These are phyloP conservation scores for Heliconius himera DNA, from an alignment of 1,140 invertebrate genomes.

Conservation along the genomic window DNA sequence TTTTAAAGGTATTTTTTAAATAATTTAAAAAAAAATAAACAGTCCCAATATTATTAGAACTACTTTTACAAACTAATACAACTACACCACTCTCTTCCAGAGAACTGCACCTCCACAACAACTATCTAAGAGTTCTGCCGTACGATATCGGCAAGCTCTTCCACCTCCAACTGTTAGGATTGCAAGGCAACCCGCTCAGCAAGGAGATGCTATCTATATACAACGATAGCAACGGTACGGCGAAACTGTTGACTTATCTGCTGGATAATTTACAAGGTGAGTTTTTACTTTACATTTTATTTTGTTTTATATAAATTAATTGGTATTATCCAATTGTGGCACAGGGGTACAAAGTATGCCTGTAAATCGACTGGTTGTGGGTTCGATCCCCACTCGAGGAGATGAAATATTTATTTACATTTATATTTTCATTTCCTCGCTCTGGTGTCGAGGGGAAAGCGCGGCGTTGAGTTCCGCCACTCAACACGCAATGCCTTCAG, in stretches of 20 bases:
- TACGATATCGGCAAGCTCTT: slow-evolving; percentile 99
- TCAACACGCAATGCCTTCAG: too few species aligned
- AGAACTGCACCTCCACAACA: slow-evolving; percentile 97
- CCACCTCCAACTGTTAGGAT: slow-evolving; percentile 94
- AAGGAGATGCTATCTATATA: slow-evolving; percentile 96
- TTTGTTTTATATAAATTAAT: neutral
- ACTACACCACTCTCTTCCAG: slow-evolving; percentile 81
- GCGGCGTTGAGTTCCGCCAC: too few species aligned
- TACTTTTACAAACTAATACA: neutral
- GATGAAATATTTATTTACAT: too few species aligned
- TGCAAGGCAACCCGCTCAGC: slow-evolving; percentile 96
- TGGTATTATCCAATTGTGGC: too few species aligned
- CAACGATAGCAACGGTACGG: slow-evolving; percentile 95
- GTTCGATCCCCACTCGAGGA: too few species aligned
- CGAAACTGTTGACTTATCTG: slow-evolving; percentile 96
- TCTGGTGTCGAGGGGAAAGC: too few species aligned
- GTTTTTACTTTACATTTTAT: slow-evolving; percentile 53
- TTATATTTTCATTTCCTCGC: too few species aligned
- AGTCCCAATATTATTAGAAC: too few species aligned
- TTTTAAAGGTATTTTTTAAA: too few species aligned
- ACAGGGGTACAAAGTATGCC: too few species aligned
- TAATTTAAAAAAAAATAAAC: too few species aligned
- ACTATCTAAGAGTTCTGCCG: slow-evolving; percentile 95
- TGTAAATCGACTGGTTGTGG: too few species aligned
- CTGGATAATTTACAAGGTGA: slow-evolving; percentile 97